These are phyloP conservation scores for Ptilodon capucinus DNA, from an alignment of 2,888 invertebrate species.

Conservation along the genomic window DNA sequence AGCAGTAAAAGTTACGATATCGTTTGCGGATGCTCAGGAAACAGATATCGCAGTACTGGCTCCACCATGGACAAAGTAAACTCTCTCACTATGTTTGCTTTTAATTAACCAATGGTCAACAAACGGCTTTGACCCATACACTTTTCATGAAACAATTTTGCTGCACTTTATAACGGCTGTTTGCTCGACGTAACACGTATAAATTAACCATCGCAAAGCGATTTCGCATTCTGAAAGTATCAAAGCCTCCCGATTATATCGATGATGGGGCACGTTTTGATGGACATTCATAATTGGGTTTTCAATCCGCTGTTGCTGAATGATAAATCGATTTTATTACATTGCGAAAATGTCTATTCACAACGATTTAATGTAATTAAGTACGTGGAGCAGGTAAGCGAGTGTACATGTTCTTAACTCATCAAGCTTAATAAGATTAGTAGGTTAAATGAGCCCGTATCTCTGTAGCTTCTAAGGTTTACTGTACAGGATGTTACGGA, in stretches of 20 bases:
- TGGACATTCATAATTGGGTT: slow-evolving; percentile 43
- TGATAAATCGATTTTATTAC: slow-evolving; percentile 46
- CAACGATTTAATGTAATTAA: slow-evolving; percentile 40
- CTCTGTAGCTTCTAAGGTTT: slow-evolving; percentile 5
- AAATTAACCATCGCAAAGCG: slow-evolving; percentile 24
- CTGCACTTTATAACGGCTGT: slow-evolving; percentile 61
- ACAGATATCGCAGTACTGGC: slow-evolving; percentile 44
- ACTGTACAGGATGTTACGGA: slow-evolving; percentile 15
- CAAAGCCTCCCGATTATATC: slow-evolving; percentile 24
- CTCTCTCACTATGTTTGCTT: slow-evolving; percentile 67
- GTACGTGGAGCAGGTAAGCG: slow-evolving; percentile 16
- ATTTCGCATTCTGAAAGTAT: slow-evolving; percentile 26
- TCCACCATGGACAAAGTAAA: slow-evolving; percentile 61
- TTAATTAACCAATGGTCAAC: slow-evolving; percentile 78
- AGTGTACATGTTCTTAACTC: slow-evolving; percentile 24
- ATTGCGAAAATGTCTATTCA: slow-evolving; percentile 33
- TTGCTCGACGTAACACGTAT: slow-evolving; percentile 38
- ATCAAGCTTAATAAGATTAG: slow-evolving; percentile 32
- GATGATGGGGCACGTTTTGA: slow-evolving; percentile 37
- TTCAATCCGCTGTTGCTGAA: slow-evolving; percentile 39
- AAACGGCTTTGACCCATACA: slow-evolving; percentile 62
- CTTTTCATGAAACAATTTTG: slow-evolving; percentile 74
- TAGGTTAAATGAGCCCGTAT: slow-evolving; percentile 25
- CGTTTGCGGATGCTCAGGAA: slow-evolving; percentile 30
- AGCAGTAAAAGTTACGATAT: slow-evolving; percentile 27